phyloP scores from a whole-genome alignment of 1,140 invertebrate species.

The Hylaeus anthracinus region DNA sequence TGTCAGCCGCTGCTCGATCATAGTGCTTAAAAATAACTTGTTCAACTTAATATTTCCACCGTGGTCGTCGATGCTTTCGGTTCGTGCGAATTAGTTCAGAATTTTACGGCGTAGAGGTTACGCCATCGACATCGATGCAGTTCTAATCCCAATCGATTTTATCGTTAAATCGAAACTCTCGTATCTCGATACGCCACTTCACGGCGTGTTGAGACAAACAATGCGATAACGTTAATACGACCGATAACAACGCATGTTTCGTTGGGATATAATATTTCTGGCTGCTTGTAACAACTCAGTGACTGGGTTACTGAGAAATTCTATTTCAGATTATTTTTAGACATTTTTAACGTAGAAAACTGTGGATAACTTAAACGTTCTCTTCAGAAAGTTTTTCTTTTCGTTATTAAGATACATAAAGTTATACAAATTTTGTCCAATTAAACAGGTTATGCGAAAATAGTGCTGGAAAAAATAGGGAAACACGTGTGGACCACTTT shows the following conservation, averaged over 20 bases:
- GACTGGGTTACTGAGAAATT: background rate
- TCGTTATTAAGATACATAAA: too few relatives aligned
- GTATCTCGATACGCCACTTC: background rate
- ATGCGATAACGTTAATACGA: background rate
- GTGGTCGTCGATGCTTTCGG: background rate
- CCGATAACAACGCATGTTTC: background rate
- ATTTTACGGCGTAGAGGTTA: background rate
- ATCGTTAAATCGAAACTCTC: background rate
- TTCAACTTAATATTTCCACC: constrained; percentile 30
- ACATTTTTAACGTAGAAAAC: background rate
- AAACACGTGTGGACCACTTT: background rate
- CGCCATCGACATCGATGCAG: background rate
- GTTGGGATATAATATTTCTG: background rate
- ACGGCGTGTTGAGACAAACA: background rate
- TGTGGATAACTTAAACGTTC: too few relatives aligned
- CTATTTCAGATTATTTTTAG: too few relatives aligned
- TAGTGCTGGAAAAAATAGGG: too few relatives aligned
- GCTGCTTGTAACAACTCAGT: background rate
- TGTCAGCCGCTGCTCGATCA: constrained; percentile 18
- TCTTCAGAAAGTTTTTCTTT: too few relatives aligned
- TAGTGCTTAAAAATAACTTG: constrained; percentile 47
- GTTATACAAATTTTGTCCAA: too few relatives aligned
- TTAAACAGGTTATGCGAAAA: too few relatives aligned
- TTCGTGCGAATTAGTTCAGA: background rate
- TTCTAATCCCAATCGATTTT: background rate